Percentiles rank a stretch among this genome's conserved stretches.
Evolutionary conservation across 1,140 invertebrate species (phyloP).

Genomic region (Drosophila lacteicornis): DNA sequence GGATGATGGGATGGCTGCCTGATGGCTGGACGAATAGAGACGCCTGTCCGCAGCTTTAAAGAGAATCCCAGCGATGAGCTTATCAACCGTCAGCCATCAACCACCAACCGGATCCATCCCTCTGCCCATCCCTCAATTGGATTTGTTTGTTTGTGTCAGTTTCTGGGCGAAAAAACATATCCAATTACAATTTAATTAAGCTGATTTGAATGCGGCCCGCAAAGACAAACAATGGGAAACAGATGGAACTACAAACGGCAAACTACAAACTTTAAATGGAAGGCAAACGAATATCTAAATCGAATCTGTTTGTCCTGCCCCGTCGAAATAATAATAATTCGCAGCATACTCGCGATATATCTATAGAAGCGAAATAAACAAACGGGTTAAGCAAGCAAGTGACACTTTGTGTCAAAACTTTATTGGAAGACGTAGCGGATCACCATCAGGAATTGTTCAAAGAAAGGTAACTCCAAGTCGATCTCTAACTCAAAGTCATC

Average conservation of each 20-base stretch:
- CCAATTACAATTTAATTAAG: conserved; percentile 80
- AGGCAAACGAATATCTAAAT: conserved; percentile 13
- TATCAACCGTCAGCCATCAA: conserved; percentile 47
- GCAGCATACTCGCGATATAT: too few relatives aligned
- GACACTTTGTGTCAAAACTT: too few relatives aligned
- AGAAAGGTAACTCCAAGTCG: too few relatives aligned
- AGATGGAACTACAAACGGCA: not conserved
- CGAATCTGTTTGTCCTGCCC: conserved; percentile 3
- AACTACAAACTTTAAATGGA: conserved; percentile 30
- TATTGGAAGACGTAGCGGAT: too few relatives aligned
- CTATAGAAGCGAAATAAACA: too few relatives aligned
- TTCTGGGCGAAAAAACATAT: conserved; percentile 48
- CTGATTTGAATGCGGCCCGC: conserved; percentile 55
- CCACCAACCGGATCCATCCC: conserved; percentile 9
- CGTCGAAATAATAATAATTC: not conserved
- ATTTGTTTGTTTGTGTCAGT: conserved; percentile 10
- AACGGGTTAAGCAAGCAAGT: too few relatives aligned
- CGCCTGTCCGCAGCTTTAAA: conserved; percentile 46
- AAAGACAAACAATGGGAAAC: conserved; percentile 17
- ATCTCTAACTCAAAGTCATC: too few relatives aligned
- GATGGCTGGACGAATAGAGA: conserved; percentile 13
- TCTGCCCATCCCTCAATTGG: not conserved
- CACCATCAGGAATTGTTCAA: too few relatives aligned
- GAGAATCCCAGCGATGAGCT: conserved; percentile 41
- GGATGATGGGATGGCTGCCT: not conserved